Evolutionary conservation across 1,140 invertebrate genomes (phyloP), one percentile per base, ranked within the genome.

Genomic region (Campoletis sonorensis): DNA sequence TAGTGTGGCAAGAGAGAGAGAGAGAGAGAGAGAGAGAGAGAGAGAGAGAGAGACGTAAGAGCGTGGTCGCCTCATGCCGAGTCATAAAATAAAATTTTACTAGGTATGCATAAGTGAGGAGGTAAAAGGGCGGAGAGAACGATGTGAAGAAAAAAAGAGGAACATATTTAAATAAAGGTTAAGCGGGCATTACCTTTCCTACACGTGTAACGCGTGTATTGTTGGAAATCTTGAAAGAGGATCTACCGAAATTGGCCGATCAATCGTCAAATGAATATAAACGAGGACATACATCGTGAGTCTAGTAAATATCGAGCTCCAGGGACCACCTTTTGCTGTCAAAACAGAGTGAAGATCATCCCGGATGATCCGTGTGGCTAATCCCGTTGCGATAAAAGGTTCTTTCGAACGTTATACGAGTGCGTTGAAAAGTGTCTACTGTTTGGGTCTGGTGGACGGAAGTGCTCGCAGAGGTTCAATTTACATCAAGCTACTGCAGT

Each of bases 261-360:
- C 15, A 15, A 30, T 77, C 54, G 13, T 78, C 15, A 51, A 77
- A 75, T 51, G 79, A 40, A 16, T 37, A 11, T 64, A 26, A 26
- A 64, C 61, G 61, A 26, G 21, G n/a, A 26, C 23, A 26, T 27
- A 26, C 15, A 64, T 64, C 61, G 21, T 27, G 61, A 64, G 21
- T 8, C n/a, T 64, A 27, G 54, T 73, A 78, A 58, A 61, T 27
- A 58, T 81, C 58, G 30, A 49, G 79, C 49, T 33, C 40, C 40
- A 11, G 8, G 71, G 71, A 64, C 73, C 79, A 67, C 58, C 80
- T 72, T 85, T 67, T 86, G 79, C 88, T 84, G 88, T 90, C 88
- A 90, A 89, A 88, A 89, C 84, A 89, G 85, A 84, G 82, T 82
- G 78, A 11, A 30, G 86, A 88, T 89, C 82, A 90, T 86, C 86